These are phyloP conservation scores for Belgica antarctica DNA, from an alignment of 2,888 invertebrate genomes.

Conservation along the genomic window DNA sequence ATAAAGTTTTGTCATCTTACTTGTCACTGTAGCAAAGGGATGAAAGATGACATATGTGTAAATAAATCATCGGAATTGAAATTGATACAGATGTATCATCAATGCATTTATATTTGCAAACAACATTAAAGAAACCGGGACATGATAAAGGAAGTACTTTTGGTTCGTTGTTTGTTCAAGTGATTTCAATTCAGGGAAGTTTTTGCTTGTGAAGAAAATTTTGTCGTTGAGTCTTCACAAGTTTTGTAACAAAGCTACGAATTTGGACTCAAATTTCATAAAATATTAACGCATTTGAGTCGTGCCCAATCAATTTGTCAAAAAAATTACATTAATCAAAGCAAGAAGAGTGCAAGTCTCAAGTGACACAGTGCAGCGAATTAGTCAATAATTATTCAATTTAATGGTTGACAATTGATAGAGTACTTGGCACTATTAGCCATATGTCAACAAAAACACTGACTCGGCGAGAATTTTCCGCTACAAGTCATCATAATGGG, in stretches of 20 bases:
- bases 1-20: constrained; percentile 39
- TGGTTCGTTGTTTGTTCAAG: not conserved
- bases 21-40: constrained; percentile 20
- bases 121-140: not conserved
- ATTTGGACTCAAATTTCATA: no score
- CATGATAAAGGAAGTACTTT: not conserved
- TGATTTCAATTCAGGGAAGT: no score
- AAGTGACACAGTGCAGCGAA: not conserved
- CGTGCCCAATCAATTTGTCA: not conserved
- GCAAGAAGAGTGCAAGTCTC: not conserved
- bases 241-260: no score
- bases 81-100: constrained; percentile 42
- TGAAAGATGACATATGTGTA: constrained; percentile 44
- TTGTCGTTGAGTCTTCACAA: not conserved
- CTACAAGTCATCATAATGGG: constrained; percentile 35
- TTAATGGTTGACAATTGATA: constrained; percentile 25
- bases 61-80: constrained; percentile 41
- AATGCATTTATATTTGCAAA: constrained; percentile 31
- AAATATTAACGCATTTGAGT: not conserved
- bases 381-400: constrained; percentile 44
- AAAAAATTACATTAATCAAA: constrained; percentile 6
- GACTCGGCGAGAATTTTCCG: constrained; percentile 23
- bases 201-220: no score
- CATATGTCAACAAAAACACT: constrained; percentile 41
- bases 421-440: constrained; percentile 30